Base-by-base conservation (phyloP, 2,113 vertebrate species). In the Tonatia bakeri region DNA sequence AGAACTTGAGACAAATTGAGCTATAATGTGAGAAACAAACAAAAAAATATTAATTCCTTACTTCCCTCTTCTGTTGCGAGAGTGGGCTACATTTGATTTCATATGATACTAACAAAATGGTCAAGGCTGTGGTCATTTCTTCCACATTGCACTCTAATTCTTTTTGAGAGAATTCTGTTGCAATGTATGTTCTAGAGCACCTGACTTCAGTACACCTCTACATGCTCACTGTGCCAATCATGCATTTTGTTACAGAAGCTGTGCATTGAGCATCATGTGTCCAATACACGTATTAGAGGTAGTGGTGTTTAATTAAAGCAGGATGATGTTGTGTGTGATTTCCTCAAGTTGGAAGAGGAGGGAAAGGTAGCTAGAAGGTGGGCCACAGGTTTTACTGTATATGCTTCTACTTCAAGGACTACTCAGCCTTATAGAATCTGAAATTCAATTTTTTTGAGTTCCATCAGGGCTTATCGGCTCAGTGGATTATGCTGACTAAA, bases 401-500 rank as follows among this genome's bases (percentile, higher is more conserved):
- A 1, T 24, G 31, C 80, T 90, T 97, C 80, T 77, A 31, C 80
- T 84, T 95, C 54, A 84, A 80, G 45, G 56, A 91, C 70, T 22
- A 45, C 67, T 84, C 86, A 73, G 47, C 76, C 45, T 96, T 84
- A 93, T 1, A 76, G 56, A 87, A 50, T 80, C 70, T 6, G 47
- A 95, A 94, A 97, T 95, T 96, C 93, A 97, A 81, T 97, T 95
- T 96, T 89, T 96, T 64, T 96, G 82, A 87, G 86, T 73, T 94
- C 64, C 83, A 59, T 87, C 56, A 31, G 10, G 33, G 65, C 40
- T 96, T 95, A 84, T 4, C 67, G 73, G 84, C 82, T 96, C 91
- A 77, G 87, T 72, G 87, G 73, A 90, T 76, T 70, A 54, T 52
- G 95, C 94, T 96, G 96, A 97, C 91, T 94, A 77, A 97, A 93